A percentile compares a stretch with the other conserved stretches of the same genome.
Evolutionary conservation across 1,140 invertebrate genomes (phyloP).

Genomic region (Dendroctonus ponderosae): DNA sequence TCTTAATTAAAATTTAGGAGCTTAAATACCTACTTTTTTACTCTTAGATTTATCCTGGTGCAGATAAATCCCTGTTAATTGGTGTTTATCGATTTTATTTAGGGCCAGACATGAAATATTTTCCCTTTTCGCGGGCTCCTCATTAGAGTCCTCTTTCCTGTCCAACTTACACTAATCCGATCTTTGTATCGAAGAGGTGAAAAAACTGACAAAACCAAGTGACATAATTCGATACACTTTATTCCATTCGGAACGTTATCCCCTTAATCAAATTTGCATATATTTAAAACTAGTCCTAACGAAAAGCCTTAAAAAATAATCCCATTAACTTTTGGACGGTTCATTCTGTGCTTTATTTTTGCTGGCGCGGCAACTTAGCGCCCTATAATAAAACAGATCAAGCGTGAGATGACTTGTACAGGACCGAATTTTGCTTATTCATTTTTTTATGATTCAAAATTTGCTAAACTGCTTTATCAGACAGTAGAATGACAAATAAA

Average conservation of each 20-base stretch:
- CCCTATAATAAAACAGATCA: conserved; percentile 33
- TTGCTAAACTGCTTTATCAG: no score
- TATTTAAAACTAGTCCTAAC: conserved; percentile 26
- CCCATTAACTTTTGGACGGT: conserved; percentile 32
- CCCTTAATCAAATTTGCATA: conserved; percentile 27
- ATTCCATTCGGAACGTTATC: conserved; percentile 7
- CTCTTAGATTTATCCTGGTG: no score
- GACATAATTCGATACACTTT: conserved; percentile 4
- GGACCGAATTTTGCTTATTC: conserved; percentile 5
- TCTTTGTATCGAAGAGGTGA: background rate
- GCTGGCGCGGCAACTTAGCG: conserved; percentile 30
- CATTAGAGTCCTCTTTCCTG: no score
- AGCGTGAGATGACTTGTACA: conserved; percentile 28
- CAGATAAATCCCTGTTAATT: no score
- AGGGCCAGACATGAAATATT: no score
- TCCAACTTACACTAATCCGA: no score
- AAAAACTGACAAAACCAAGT: background rate
- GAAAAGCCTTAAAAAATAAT: conserved; percentile 27
- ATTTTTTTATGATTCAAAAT: no score
- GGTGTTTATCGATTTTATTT: no score
- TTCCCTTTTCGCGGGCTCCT: no score
- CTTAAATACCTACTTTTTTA: no score
- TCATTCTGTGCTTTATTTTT: conserved; percentile 29
- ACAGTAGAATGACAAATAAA: no score
- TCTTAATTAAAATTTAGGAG: no score